phyloP scores from a whole-genome alignment of 2,888 invertebrate species.

The Agonopterix arenella region DNA sequence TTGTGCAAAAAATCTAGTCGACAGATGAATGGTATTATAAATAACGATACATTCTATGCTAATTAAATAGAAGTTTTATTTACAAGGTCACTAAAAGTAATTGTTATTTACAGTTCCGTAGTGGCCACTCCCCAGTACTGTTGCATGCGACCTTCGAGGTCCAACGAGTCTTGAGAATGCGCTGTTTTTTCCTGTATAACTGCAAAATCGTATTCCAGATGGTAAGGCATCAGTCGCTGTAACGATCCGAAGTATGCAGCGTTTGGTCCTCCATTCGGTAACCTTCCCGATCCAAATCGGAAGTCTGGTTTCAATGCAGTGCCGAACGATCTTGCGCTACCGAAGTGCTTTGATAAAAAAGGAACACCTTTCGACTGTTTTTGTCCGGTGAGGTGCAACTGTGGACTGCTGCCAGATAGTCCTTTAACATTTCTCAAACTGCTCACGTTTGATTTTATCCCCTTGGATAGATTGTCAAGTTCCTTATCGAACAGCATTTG shows the following conservation, averaged over 20 bases:
- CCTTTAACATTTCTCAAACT: constrained; percentile 76
- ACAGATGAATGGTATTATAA: constrained; percentile 63
- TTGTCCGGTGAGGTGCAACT: constrained; percentile 65
- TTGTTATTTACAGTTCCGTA: constrained; percentile 81
- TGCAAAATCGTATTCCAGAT: constrained; percentile 88
- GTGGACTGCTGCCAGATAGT: constrained; percentile 84
- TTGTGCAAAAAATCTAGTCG: constrained; percentile 76
- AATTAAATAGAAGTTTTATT: constrained; percentile 62
- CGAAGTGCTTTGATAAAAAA: constrained; percentile 85
- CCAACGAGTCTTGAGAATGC: constrained; percentile 82
- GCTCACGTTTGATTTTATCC: constrained; percentile 72
- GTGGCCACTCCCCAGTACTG: constrained; percentile 95
- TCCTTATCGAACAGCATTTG: constrained; percentile 93
- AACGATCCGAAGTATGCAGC: constrained; percentile 92
- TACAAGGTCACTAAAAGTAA: constrained; percentile 34
- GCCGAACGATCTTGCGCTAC: constrained; percentile 88
- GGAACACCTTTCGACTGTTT: constrained; percentile 64
- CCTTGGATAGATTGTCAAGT: constrained; percentile 85
- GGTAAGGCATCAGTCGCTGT: constrained; percentile 89
- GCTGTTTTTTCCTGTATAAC: constrained; percentile 87
- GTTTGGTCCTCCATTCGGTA: constrained; percentile 86
- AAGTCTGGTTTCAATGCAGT: constrained; percentile 78
- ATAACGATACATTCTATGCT: constrained; percentile 48
- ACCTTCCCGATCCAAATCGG: constrained; percentile 74
- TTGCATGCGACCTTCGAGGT: constrained; percentile 89